Evolutionary conservation across 2,113 vertebrate genomes (phyloP), one percentile per base, ranked within the genome.

Genomic region (Rhea americana): DNA sequence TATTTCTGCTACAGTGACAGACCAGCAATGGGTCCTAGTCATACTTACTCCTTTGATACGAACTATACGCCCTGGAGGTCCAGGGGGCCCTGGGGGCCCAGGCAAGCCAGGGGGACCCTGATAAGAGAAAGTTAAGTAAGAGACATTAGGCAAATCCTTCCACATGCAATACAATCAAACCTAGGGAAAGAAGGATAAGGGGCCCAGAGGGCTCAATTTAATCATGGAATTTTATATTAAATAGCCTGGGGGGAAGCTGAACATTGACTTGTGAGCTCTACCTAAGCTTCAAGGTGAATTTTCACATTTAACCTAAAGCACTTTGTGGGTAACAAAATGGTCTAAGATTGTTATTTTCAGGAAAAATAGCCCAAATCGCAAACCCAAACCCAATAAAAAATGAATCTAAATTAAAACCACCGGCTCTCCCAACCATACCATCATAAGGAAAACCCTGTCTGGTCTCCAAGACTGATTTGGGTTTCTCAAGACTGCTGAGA

Each of bases 21-120:
- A 47, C 3, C 13, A 21, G 35, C 6, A n/a, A 22, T 50, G 30
- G 12, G 35, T 9, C 26, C 18, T 47, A 4, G 12, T 2, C 28
- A n/a, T 53, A 98, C 99, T 99, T 98, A 99, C 99, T 97, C 99
- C 99, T 98, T 99, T 99, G 89, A 98, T 98, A 88, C 98, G 98
- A 95, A 97, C 96, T 92, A 99, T 96, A 35, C 97, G 97, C 82
- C 98, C 99, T 9, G 99, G 98, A 24, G 97, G 98, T 6, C 99
- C 99, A 5, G 99, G 98, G 11, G 96, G 98, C 0, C 99, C 99
- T 6, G 99, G 98, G 13, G 96, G 98, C 7, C 99, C 99, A 82
- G 97, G 98, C 68, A 97, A 93, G 39, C 98, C 98, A 70, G 98
- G 98, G 32, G 19, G 96, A 10, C 99, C 99, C 99, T 99, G 41